Percentiles rank a stretch among this genome's conserved stretches.
Evolutionary conservation across 1,140 invertebrate species (phyloP).

Genomic region (Daktulosphaira vitifoliae): DNA sequence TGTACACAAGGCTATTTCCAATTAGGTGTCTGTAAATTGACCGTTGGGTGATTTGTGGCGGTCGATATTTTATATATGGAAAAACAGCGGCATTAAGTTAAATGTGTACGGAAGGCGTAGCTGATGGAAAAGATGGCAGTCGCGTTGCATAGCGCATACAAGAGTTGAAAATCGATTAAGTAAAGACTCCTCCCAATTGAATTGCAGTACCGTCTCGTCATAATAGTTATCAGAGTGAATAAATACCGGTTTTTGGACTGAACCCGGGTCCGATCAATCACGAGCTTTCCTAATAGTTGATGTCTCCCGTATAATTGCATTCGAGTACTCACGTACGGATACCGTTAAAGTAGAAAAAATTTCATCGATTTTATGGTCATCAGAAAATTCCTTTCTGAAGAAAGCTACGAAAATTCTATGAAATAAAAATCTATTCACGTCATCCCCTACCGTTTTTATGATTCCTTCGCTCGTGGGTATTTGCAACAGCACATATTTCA

Average conservation of each 20-base stretch:
- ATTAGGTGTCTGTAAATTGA: background rate
- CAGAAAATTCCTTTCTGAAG: too few relatives aligned
- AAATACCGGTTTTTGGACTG: slow-evolving; percentile 10
- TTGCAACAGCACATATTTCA: background rate
- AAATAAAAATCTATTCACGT: too few relatives aligned
- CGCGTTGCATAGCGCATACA: too few relatives aligned
- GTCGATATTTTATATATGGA: background rate
- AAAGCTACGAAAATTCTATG: too few relatives aligned
- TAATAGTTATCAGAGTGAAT: background rate
- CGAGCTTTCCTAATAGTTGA: background rate
- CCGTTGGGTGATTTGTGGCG: background rate
- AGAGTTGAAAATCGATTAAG: slow-evolving; percentile 1
- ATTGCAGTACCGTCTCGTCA: background rate
- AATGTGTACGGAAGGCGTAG: too few relatives aligned
- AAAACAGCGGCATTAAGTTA: too few relatives aligned
- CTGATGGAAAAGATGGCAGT: background rate
- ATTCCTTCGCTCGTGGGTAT: background rate
- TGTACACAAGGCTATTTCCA: background rate
- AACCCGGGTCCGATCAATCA: slow-evolving; percentile 4
- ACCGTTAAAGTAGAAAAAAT: too few relatives aligned
- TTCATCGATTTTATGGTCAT: too few relatives aligned
- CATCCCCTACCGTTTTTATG: too few relatives aligned
- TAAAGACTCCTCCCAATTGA: background rate
- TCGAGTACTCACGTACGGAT: too few relatives aligned
- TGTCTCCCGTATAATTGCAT: too few relatives aligned